These are phyloP conservation scores for Leucoraja erinaceus DNA, from an alignment of 2,113 vertebrate species.

Conservation along the genomic window DNA sequence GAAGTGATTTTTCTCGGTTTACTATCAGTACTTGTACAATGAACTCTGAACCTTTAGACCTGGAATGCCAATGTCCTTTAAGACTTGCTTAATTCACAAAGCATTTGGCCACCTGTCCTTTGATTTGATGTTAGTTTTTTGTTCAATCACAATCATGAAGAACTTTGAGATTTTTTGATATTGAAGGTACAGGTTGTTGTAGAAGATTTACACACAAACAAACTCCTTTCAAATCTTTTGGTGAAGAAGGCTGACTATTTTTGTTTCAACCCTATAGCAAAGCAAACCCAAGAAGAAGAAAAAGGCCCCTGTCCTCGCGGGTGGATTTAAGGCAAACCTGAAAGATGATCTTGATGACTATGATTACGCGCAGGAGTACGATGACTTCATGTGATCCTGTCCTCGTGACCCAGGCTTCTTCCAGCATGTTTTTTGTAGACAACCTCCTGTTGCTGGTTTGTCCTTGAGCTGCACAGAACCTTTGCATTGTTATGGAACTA, in stretches of 20 bases:
- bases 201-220: not conserved
- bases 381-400: slow-evolving; percentile 95
- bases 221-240: not conserved
- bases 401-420: slow-evolving; percentile 46
- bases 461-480: slow-evolving; percentile 25
- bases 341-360: slow-evolving; percentile 87
- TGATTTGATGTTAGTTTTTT: not conserved
- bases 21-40: not conserved
- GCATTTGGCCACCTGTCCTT: not conserved
- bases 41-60: not conserved
- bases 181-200: not conserved
- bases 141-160: not conserved
- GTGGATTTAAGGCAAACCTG: slow-evolving; percentile 87
- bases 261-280: slow-evolving; percentile 60
- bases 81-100: not conserved
- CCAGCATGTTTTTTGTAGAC: slow-evolving; percentile 25
- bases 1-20: not conserved
- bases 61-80: not conserved
- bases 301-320: slow-evolving; percentile 77
- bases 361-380: slow-evolving; percentile 84
- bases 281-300: slow-evolving; percentile 98
- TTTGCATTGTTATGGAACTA: slow-evolving; percentile 21
- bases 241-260: not conserved
- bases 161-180: not conserved
- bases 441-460: slow-evolving; percentile 25